Base-by-base conservation (phyloP, 2,888 invertebrate genomes). In the Tetranychus truncatus region DNA sequence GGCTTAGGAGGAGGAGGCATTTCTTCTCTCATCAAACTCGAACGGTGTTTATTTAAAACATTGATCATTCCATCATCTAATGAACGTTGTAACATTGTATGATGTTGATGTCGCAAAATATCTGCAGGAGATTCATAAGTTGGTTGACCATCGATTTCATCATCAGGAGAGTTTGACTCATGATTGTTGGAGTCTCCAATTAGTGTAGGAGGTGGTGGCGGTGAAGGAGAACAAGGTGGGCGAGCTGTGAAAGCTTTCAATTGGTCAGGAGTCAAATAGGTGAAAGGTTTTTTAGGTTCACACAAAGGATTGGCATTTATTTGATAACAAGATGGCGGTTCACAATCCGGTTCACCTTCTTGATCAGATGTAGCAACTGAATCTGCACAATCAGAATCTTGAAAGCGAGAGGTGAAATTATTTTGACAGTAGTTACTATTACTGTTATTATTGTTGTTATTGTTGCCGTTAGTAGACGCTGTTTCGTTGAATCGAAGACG, bases 1-100 rank as follows among this genome's bases (percentile, higher is more conserved):
- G 76, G 76, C 21, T 76, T 76, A 71, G 76, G 76, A n/a, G 76
- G 76, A 18, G 76, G 65, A 21, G n/a, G n/a, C 8, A 21, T 11
- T 15, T 21, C 72, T 6, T 24, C n/a, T 66, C 15, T 67, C 9
- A 21, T 18, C n/a, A 21, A 9, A 67, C 20, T 67, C 5, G 24
- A 21, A 67, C 24, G 24, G n/a, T 67, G 20, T 67, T 67, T 67
- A 67, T 67, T 24, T 2, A 67, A 18, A 18, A 21, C 18, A 67
- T 67, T 24, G 24, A 72, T 44, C 18, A n/a, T 72, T 72, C 24
- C 44, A 18, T 20, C 69, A 69, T 69, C 69, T 11, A 20, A 21
- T 69, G 69, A 69, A 18, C 24, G 69, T 24, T 20, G 24, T 9
- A 69, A 69, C 20, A 24, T 20, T n/a, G 21, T 9, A 20, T 69